Percentiles rank a stretch among this genome's conserved stretches.
phyloP scores from a whole-genome alignment of 1,140 invertebrate genomes.

The Cardiocondyla obscurior region DNA sequence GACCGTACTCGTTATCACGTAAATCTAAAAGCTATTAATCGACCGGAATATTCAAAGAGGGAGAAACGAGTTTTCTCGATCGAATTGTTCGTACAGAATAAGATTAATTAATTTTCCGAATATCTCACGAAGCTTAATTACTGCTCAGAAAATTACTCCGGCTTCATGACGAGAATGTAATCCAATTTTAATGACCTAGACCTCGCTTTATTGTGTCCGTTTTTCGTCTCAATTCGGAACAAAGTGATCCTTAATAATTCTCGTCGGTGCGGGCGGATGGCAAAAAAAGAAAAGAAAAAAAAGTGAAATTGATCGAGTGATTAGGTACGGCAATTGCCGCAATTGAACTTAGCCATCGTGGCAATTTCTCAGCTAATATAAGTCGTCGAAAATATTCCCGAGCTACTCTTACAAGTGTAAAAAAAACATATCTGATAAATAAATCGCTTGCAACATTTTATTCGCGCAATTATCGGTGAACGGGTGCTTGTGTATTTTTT shows the following conservation, averaged over 20 bases:
- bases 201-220: slow-evolving; percentile 4
- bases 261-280: not conserved
- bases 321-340: not conserved
- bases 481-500: not conserved
- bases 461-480: not conserved
- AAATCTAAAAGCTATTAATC: slow-evolving; percentile 8
- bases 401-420: not conserved
- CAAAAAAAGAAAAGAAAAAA: too few relatives aligned
- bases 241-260: slow-evolving; percentile 48
- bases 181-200: slow-evolving; percentile 14
- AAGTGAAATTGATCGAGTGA: slow-evolving; percentile 33
- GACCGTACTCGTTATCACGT: not conserved
- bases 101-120: slow-evolving; percentile 22
- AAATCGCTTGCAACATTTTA: not conserved
- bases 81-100: not conserved
- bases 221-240: slow-evolving; percentile 22
- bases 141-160: not conserved
- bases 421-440: not conserved
- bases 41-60: not conserved
- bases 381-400: slow-evolving; percentile 9
- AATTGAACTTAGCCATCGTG: slow-evolving; percentile 4
- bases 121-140: slow-evolving; percentile 22
- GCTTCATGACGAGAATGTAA: slow-evolving; percentile 20
- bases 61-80: not conserved
- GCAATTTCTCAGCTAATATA: not conserved